These are phyloP conservation scores for Oceanites oceanicus DNA, from an alignment of 2,113 vertebrate species.

Conservation along the genomic window DNA sequence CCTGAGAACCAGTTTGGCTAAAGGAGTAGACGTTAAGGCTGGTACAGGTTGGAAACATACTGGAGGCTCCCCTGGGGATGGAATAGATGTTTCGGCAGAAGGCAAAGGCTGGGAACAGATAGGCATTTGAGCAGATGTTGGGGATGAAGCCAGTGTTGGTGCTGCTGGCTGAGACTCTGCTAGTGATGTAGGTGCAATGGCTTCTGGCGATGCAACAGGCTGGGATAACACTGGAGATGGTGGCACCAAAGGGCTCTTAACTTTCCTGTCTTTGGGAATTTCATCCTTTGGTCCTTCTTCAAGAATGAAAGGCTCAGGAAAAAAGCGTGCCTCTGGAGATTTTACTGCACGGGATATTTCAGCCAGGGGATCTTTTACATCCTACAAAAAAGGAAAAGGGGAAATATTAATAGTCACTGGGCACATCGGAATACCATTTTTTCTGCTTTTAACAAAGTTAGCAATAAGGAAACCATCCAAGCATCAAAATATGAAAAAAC, in stretches of 20 bases:
- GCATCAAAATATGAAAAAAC: not conserved
- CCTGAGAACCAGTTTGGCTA: constrained; percentile 69
- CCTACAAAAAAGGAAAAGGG: constrained; percentile 12
- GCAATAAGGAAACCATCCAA: not conserved
- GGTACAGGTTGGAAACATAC: constrained; percentile 88
- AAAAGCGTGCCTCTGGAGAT: constrained; percentile 74
- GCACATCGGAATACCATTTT: rapidly evolving
- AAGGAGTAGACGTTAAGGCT: constrained; percentile 85
- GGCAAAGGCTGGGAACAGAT: constrained; percentile 90
- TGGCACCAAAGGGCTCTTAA: constrained; percentile 12
- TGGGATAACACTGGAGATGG: constrained; percentile 83
- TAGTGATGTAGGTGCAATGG: constrained; percentile 65
- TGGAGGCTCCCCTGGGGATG: constrained; percentile 81
- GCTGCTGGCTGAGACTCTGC: constrained; percentile 65
- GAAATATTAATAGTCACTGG: not conserved
- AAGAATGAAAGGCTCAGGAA: constrained; percentile 74
- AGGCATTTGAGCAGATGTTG: constrained; percentile 72
- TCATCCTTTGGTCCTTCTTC: constrained; percentile 61
- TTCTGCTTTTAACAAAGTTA: not conserved
- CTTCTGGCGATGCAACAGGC: constrained; percentile 79
- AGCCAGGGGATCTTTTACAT: not conserved
- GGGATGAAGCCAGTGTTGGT: constrained; percentile 66
- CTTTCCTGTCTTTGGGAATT: constrained; percentile 14
- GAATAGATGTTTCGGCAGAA: constrained; percentile 80
- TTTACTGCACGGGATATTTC: constrained; percentile 36